Percentiles rank a stretch among this genome's conserved stretches.
Evolutionary conservation across 2,888 invertebrate species (phyloP).

Genomic region (Trissolcus japonicus): DNA sequence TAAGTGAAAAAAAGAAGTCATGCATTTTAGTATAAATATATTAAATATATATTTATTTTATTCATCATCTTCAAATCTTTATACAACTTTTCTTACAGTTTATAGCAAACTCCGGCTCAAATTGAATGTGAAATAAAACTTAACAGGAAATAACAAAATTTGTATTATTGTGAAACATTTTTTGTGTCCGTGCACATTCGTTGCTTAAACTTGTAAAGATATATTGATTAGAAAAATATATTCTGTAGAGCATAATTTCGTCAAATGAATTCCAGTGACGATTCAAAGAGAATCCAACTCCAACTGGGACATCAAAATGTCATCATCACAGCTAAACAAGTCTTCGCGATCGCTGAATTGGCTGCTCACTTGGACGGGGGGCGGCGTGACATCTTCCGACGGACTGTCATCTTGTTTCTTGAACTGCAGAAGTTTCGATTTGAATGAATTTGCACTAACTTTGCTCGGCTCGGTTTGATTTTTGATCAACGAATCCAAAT

Average conservation of each 20-base stretch:
- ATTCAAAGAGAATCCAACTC: slow-evolving; percentile 61
- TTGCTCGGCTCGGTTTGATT: background rate
- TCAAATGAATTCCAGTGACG: background rate
- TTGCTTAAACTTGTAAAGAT: no score
- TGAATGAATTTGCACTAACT: slow-evolving; percentile 6
- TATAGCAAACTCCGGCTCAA: no score
- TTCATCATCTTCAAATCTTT: no score
- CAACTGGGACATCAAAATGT: slow-evolving; percentile 69
- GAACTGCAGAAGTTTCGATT: slow-evolving; percentile 36
- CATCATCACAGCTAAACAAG: slow-evolving; percentile 59
- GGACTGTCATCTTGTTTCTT: slow-evolving; percentile 26
- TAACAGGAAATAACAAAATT: no score
- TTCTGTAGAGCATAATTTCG: slow-evolving; percentile 1
- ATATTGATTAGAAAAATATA: background rate
- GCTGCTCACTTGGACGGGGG: background rate
- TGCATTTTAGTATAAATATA: no score
- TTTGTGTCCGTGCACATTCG: no score
- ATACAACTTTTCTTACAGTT: no score
- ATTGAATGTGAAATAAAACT: no score
- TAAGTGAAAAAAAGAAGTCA: no score
- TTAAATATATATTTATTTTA: no score
- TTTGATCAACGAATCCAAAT: background rate
- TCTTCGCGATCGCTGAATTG: slow-evolving; percentile 12
- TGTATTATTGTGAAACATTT: no score
- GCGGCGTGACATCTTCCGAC: slow-evolving; percentile 1